Percentiles rank a stretch among this genome's conserved stretches.
phyloP scores from a whole-genome alignment of 2,888 invertebrate species.

The Drosophila paranaensis region DNA sequence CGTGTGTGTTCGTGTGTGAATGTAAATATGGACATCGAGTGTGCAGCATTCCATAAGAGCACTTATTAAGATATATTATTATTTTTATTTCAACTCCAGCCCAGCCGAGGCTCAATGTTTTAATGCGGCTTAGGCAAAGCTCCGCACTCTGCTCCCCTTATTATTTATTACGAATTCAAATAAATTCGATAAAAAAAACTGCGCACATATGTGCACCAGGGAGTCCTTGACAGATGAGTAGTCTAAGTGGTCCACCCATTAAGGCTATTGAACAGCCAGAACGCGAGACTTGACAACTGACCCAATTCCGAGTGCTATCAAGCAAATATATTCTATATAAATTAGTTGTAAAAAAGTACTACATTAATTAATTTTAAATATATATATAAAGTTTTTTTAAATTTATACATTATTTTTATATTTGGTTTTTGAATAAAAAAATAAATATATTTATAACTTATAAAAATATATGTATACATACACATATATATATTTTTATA shows the following conservation, averaged over 20 bases:
- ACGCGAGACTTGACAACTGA: not conserved
- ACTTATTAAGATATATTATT: slow-evolving; percentile 16
- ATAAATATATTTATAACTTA: too few species aligned
- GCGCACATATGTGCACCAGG: not conserved
- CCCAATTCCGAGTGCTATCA: not conserved
- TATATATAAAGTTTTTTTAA: not conserved
- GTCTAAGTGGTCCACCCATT: slow-evolving; percentile 6
- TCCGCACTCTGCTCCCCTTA: not conserved
- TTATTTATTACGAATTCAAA: not conserved
- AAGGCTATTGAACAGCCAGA: not conserved
- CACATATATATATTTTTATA: too few species aligned
- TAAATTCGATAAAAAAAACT: not conserved
- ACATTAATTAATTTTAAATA: too few species aligned
- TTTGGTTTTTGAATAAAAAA: too few species aligned
- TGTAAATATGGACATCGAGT: slow-evolving; percentile 9
- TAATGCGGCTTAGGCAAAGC: not conserved
- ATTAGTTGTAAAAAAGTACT: not conserved
- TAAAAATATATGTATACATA: too few species aligned
- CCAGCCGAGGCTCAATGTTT: not conserved
- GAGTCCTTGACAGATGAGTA: slow-evolving; percentile 6
- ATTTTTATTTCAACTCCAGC: not conserved
- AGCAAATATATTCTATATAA: not conserved
- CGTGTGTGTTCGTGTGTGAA: not conserved
- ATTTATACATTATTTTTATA: too few species aligned
- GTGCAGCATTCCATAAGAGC: slow-evolving; percentile 11